These are phyloP conservation scores for Solenopsis invicta DNA, from an alignment of 1,140 invertebrate species.

Conservation along the genomic window DNA sequence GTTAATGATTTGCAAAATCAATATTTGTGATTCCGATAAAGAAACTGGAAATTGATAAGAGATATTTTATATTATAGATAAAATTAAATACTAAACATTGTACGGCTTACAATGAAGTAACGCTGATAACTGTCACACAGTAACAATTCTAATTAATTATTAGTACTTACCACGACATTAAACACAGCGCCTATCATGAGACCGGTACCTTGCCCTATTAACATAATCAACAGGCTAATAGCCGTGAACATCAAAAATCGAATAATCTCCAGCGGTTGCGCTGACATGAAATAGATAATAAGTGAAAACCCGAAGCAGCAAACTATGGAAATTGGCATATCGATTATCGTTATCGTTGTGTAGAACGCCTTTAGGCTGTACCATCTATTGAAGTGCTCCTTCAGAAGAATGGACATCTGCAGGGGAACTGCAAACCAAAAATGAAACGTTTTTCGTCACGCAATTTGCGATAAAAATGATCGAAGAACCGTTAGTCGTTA, in stretches of 20 bases:
- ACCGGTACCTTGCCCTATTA: slow-evolving; percentile 96
- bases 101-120: not conserved
- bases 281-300: slow-evolving; percentile 95
- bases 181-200: slow-evolving; percentile 95
- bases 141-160: slow-evolving; percentile 64
- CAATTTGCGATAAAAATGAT: slow-evolving; percentile 4
- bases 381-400: slow-evolving; percentile 98
- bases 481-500: not conserved
- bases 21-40: not conserved
- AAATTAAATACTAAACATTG: slow-evolving; percentile 9
- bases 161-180: slow-evolving; percentile 91
- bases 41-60: not conserved
- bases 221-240: slow-evolving; percentile 93
- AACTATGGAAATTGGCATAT: slow-evolving; percentile 92
- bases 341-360: slow-evolving; percentile 94
- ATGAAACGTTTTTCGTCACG: not conserved
- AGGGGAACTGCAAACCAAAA: slow-evolving; percentile 93
- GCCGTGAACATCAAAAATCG: slow-evolving; percentile 94
- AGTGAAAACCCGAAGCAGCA: slow-evolving; percentile 93
- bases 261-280: slow-evolving; percentile 92
- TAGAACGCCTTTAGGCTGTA: slow-evolving; percentile 98
- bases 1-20: slow-evolving; percentile 1
- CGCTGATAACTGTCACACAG: not conserved
- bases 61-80: not conserved
- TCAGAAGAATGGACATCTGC: slow-evolving; percentile 96